phyloP scores from a whole-genome alignment of 1,140 invertebrate genomes.

The Ips nitidus region DNA sequence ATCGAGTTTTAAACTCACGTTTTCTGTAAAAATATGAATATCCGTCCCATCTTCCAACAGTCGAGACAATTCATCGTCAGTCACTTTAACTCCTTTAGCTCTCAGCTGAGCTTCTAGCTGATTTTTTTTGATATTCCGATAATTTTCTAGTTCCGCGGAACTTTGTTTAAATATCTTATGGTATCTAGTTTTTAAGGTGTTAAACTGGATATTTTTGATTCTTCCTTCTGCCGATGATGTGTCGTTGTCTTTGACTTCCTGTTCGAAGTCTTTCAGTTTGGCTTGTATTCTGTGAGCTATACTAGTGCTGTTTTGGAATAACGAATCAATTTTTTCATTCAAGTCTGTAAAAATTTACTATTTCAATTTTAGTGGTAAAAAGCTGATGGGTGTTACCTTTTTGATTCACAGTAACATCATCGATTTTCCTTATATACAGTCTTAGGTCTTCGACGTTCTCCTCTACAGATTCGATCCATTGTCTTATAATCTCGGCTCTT shows the following conservation, averaged over 20 bases:
- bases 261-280: slow-evolving; percentile 43
- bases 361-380: not conserved
- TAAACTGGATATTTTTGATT: slow-evolving; percentile 46
- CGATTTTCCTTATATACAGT: slow-evolving; percentile 25
- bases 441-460: slow-evolving; percentile 26
- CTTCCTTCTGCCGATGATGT: slow-evolving; percentile 36
- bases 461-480: slow-evolving; percentile 38
- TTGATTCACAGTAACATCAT: slow-evolving; percentile 27
- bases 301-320: slow-evolving; percentile 44
- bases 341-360: slow-evolving; percentile 37
- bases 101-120: slow-evolving; percentile 40
- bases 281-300: slow-evolving; percentile 36
- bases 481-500: slow-evolving; percentile 33
- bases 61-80: slow-evolving; percentile 40
- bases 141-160: slow-evolving; percentile 39
- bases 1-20: slow-evolving; percentile 39
- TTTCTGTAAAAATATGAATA: slow-evolving; percentile 47
- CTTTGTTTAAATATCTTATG: slow-evolving; percentile 39
- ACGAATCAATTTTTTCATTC: slow-evolving; percentile 38
- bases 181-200: slow-evolving; percentile 42
- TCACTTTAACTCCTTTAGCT: slow-evolving; percentile 41
- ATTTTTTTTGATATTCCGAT: slow-evolving; percentile 36
- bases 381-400: slow-evolving; percentile 13
- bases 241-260: slow-evolving; percentile 35
- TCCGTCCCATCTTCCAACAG: slow-evolving; percentile 40